Conservation (phyloP, 1,140 invertebrate genomes). For the Nilaparvata lugens region DNA sequence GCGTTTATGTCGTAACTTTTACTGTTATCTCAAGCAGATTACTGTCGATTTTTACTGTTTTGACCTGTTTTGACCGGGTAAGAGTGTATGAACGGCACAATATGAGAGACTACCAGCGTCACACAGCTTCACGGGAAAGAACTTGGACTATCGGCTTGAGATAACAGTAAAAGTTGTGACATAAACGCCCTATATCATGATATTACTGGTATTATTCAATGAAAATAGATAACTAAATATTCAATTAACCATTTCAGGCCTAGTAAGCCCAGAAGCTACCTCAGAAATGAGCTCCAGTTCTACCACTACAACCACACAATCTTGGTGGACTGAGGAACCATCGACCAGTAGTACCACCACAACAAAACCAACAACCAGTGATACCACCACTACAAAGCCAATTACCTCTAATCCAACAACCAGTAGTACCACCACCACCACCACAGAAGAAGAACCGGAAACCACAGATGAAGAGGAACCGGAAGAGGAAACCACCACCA, state of each 20-base stretch:
- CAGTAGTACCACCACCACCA: conserved; percentile 27
- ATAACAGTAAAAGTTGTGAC: no score
- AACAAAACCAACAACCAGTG: conserved; percentile 32
- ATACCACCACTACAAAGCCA: conserved; percentile 28
- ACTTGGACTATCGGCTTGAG: no score
- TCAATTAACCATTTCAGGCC: background rate
- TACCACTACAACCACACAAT: conserved; percentile 15
- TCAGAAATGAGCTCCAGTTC: no score
- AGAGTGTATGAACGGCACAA: no score
- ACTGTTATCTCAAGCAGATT: no score
- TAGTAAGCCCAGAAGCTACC: background rate
- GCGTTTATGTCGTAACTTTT: no score
- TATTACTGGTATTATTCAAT: no score
- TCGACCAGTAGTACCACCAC: conserved; percentile 32
- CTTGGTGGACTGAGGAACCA: conserved; percentile 25
- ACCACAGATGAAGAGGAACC: background rate
- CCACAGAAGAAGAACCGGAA: conserved; percentile 9
- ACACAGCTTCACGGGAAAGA: no score
- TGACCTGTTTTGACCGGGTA: no score
- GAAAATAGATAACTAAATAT: background rate
- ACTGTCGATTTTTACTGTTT: no score
- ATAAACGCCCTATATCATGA: no score
- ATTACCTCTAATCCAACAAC: background rate
- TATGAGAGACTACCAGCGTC: no score
- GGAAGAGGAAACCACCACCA: conserved; percentile 3